Conservation (phyloP, 2,113 vertebrate species). For the Tragelaphus strepsiceros region DNA sequence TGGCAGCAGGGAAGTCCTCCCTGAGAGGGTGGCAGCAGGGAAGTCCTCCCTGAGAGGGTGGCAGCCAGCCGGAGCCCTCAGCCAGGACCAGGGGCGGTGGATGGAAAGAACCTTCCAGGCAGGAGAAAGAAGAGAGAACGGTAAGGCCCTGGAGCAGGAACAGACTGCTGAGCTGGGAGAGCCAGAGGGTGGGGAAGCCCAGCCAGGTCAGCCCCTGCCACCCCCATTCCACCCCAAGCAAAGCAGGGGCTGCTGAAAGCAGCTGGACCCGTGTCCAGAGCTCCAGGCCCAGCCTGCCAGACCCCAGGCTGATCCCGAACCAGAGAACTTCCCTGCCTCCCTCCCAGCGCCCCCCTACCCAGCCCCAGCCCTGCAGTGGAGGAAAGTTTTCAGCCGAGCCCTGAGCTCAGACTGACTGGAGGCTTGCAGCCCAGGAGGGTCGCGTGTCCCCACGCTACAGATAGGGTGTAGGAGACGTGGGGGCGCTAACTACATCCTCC, state of each 20-base stretch:
- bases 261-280: rapidly evolving
- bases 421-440: not conserved
- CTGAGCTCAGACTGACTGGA: no score
- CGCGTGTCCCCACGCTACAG: not conserved
- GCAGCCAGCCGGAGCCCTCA: not conserved
- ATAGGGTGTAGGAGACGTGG: rapidly evolving
- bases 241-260: not conserved
- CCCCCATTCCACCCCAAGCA: not conserved
- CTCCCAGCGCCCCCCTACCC: not conserved
- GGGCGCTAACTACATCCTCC: not conserved
- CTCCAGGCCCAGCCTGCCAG: not conserved
- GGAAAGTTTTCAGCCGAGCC: rapidly evolving
- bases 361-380: not conserved
- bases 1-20: no score
- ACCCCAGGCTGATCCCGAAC: not conserved
- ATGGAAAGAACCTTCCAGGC: not conserved
- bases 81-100: not conserved
- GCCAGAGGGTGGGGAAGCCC: not conserved
- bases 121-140: rapidly evolving
- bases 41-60: not conserved
- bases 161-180: not conserved
- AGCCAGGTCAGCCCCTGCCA: not conserved
- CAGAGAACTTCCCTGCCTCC: not conserved
- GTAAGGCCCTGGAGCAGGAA: no score
- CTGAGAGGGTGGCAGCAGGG: not conserved